Percentiles rank a stretch among this genome's conserved stretches.
These are phyloP conservation scores for Drosophila mimica DNA, from an alignment of 2,888 invertebrate genomes.

Conservation along the genomic window DNA sequence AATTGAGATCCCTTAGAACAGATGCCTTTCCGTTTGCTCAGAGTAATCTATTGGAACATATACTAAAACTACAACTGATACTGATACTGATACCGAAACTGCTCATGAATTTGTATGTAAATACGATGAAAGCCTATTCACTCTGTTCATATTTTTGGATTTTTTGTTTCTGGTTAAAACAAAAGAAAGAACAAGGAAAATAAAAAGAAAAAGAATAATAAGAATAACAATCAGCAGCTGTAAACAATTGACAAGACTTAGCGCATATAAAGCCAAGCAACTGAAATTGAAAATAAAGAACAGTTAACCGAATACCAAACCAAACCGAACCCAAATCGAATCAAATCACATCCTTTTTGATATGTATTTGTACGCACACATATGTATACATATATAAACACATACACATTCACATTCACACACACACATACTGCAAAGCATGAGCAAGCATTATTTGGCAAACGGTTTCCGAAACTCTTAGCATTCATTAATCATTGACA, in stretches of 20 bases:
- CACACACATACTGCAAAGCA: conserved; percentile 19
- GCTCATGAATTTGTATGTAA: conserved; percentile 21
- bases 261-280: conserved; percentile 38
- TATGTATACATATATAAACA: not conserved
- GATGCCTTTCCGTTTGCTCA: conserved; percentile 43
- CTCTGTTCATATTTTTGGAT: conserved; percentile 11
- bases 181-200: not conserved
- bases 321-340: conserved; percentile 10
- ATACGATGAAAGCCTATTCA: conserved; percentile 7
- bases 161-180: conserved; percentile 12
- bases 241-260: conserved; percentile 62
- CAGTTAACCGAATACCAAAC: conserved; percentile 10
- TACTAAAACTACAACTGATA: conserved; percentile 20
- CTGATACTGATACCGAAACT: conserved; percentile 5
- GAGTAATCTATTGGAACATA: conserved; percentile 27
- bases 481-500: conserved; percentile 19
- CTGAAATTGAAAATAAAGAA: conserved; percentile 23
- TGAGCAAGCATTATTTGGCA: conserved; percentile 33
- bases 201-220: not conserved
- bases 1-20: conserved; percentile 29
- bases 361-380: conserved; percentile 21
- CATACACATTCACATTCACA: conserved; percentile 6
- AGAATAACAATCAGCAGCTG: conserved; percentile 34
- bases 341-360: conserved; percentile 23
- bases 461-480: conserved; percentile 47